These are phyloP conservation scores for Gryllus longicercus DNA, from an alignment of 2,888 invertebrate genomes.

Conservation along the genomic window DNA sequence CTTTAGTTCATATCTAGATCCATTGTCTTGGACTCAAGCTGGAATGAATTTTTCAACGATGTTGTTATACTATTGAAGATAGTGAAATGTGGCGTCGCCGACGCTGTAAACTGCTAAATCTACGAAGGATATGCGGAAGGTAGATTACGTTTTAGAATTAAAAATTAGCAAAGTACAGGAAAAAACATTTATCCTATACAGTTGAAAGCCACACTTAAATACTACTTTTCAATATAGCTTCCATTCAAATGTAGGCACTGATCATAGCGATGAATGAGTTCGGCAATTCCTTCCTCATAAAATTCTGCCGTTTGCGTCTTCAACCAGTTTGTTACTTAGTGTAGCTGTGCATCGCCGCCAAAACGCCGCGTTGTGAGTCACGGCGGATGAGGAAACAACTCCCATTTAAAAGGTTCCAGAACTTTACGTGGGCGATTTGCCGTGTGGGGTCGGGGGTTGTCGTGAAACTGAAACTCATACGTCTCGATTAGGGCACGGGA, in stretches of 20 bases:
- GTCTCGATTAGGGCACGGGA: too few species aligned
- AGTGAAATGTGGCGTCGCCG: too few species aligned
- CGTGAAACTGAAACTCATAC: too few species aligned
- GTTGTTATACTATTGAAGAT: too few species aligned
- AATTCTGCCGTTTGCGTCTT: background rate
- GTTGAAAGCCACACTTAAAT: background rate
- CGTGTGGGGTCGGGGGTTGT: too few species aligned
- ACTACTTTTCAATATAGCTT: conserved; percentile 33
- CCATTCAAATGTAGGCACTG: conserved; percentile 31
- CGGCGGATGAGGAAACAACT: too few species aligned
- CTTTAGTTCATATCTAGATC: too few species aligned
- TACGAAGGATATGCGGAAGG: background rate
- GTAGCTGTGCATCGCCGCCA: background rate
- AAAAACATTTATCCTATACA: background rate
- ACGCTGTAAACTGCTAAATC: too few species aligned
- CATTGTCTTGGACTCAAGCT: too few species aligned
- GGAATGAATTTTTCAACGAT: too few species aligned
- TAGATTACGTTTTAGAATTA: background rate
- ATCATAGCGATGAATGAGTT: conserved; percentile 27
- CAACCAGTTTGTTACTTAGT: background rate
- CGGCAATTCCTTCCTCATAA: conserved; percentile 30
- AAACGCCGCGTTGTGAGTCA: background rate
- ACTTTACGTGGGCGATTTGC: too few species aligned
- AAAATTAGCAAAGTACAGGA: background rate
- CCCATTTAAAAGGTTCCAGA: too few species aligned